These are phyloP conservation scores for Drosophila ercepeae DNA, from an alignment of 1,140 invertebrate genomes.

Conservation along the genomic window DNA sequence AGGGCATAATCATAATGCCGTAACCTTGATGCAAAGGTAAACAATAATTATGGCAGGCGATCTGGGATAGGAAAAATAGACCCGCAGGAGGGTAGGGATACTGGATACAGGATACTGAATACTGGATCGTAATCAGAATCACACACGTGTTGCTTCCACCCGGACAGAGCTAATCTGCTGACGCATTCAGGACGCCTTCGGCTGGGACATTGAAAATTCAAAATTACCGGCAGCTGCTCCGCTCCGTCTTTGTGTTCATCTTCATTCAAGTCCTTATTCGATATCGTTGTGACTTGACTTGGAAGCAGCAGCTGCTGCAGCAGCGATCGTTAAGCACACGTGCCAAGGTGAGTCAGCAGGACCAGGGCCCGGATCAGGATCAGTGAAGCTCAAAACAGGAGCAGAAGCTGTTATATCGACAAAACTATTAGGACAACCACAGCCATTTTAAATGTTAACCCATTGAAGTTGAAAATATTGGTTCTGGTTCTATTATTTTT, in stretches of 20 bases:
- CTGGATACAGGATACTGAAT: constrained; percentile 7
- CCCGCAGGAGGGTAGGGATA: constrained; percentile 1
- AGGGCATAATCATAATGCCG: constrained; percentile 66
- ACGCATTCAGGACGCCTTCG: constrained; percentile 30
- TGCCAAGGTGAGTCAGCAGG: constrained; percentile 69
- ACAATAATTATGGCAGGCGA: constrained; percentile 68
- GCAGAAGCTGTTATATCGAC: not conserved
- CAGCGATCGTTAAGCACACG: constrained; percentile 39
- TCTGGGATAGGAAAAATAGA: constrained; percentile 10
- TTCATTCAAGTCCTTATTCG: constrained; percentile 20
- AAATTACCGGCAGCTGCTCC: constrained; percentile 44
- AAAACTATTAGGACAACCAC: constrained; percentile 53
- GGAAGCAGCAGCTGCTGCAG: constrained; percentile 23
- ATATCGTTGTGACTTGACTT: constrained; percentile 34
- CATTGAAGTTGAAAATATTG: not conserved
- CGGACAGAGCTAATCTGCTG: constrained; percentile 48
- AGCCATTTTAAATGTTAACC: constrained; percentile 53
- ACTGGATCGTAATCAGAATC: constrained; percentile 31
- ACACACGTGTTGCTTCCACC: constrained; percentile 69
- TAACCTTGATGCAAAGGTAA: constrained; percentile 74
- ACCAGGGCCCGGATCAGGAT: constrained; percentile 22
- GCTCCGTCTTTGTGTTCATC: constrained; percentile 12
- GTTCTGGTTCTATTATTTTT: not conserved
- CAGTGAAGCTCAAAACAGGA: constrained; percentile 25
- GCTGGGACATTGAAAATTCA: constrained; percentile 32